Base-by-base conservation (phyloP, 2,888 invertebrate genomes). In the Philhelius pedissequus region DNA sequence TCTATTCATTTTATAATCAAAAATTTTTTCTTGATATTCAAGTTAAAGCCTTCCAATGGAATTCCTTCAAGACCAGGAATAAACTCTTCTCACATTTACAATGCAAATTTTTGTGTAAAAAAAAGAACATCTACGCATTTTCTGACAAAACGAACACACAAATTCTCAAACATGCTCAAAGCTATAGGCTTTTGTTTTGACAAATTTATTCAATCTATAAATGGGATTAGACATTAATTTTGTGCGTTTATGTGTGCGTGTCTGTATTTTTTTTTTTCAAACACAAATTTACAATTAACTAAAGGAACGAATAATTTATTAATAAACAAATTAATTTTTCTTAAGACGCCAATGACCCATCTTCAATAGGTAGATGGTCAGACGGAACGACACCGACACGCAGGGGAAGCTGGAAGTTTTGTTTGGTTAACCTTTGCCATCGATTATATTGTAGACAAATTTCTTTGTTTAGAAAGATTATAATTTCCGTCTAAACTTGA, bases 1-100 rank as follows among this genome's bases (percentile, higher is more conserved):
- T 30, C 25, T 52, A 15, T 15, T 20, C 40, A 62, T 79, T 86
- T 87, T 87, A 84, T 84, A 79, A 76, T 79, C 73, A 7, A 74
- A 70, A 77, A 71, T 22, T 15, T 15, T 25, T 9, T n/a, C 9
- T 9, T 27, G 7, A 60, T 7, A n/a, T 45, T 22, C 35, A 60
- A 38, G n/a, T 38, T 38, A n/a, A 64, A 75, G 56, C 48, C 70
- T 64, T 25, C n/a, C 25, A 66, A 32, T 64, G 56, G 75, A 78
- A 82, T 74, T 78, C 68, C 48, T 56, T 73, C 64, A 73, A 69
- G 40, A 62, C 56, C 62, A 69, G 54, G 60, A 73, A 73, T 54
- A 73, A 8, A 50, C 8, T 32, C 13, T 43, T 62, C 27, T 35
- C 78, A 56, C 62, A 83, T 74, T 83, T 25, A 48, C 56, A 74